These are phyloP conservation scores for Corythaeola cristata DNA, from an alignment of 2,113 vertebrate species.

Conservation along the genomic window DNA sequence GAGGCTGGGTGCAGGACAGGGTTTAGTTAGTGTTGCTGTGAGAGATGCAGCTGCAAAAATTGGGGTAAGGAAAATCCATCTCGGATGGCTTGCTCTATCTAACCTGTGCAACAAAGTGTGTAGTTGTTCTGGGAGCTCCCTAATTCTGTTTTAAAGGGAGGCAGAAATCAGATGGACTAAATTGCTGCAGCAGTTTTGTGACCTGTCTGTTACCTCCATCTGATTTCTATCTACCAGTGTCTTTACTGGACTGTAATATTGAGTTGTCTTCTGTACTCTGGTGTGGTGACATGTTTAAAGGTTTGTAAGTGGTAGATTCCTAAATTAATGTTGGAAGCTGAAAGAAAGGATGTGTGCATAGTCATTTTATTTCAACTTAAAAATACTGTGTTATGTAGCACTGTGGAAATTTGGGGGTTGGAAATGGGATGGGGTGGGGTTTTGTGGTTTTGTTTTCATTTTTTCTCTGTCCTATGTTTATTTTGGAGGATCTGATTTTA, in stretches of 20 bases:
- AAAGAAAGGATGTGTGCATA: neutral
- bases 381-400: neutral
- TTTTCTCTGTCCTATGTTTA: constrained; percentile 52
- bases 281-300: neutral
- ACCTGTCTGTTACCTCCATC: neutral
- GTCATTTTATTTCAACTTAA: neutral
- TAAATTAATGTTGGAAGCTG: neutral
- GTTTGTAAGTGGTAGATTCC: neutral
- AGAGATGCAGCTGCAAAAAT: neutral
- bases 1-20: neutral
- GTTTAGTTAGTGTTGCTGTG: neutral
- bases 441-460: neutral
- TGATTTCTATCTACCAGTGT: neutral
- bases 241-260: neutral
- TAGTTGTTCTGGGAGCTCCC: neutral
- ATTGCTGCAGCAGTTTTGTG: neutral
- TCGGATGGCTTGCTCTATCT: neutral
- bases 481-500: constrained; percentile 89
- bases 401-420: neutral
- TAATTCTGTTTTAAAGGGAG: neutral
- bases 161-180: neutral
- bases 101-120: neutral
- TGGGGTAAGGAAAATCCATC: neutral
- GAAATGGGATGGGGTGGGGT: neutral
- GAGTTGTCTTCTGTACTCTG: neutral